A percentile compares a stretch with the other conserved stretches of the same genome.
phyloP scores from a whole-genome alignment of 2,113 vertebrate genomes.

The Galeopterus variegatus region DNA sequence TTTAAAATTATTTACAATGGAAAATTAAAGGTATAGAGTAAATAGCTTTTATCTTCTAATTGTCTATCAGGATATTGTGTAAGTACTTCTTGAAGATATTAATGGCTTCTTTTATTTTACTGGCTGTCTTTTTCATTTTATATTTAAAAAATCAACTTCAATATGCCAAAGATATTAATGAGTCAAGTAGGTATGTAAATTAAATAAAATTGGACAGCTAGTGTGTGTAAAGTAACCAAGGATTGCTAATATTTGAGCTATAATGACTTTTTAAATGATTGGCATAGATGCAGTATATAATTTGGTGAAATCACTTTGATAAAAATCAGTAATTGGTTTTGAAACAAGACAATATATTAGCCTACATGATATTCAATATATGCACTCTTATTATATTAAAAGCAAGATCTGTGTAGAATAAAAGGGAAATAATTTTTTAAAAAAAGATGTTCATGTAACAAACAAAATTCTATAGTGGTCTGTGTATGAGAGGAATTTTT shows the following conservation, averaged over 20 bases:
- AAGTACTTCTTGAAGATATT: slow-evolving; percentile 18
- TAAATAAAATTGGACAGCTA: slow-evolving; percentile 72
- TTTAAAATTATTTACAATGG: not conserved
- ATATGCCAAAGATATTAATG: slow-evolving; percentile 55
- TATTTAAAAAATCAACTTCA: slow-evolving; percentile 48
- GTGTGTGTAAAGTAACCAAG: slow-evolving; percentile 69
- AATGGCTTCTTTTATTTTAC: not conserved
- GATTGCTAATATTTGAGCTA: slow-evolving; percentile 59
- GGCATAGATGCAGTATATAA: slow-evolving; percentile 59
- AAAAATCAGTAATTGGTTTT: slow-evolving; percentile 74
- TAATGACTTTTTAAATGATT: slow-evolving; percentile 73
- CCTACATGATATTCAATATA: not conserved
- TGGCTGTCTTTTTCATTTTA: not conserved
- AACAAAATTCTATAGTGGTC: not conserved
- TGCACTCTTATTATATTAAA: slow-evolving; percentile 18
- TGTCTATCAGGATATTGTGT: not conserved
- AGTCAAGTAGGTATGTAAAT: slow-evolving; percentile 63
- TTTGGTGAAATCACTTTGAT: slow-evolving; percentile 71
- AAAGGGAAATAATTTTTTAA: not conserved
- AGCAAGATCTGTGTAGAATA: not conserved
- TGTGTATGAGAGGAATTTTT: not conserved
- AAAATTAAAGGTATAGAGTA: not conserved
- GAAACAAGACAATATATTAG: slow-evolving; percentile 54
- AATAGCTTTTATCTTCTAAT: not conserved
- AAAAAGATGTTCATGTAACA: not conserved